Conservation (phyloP, 2,888 invertebrate genomes). For the Polydrusus pterygomalis region DNA sequence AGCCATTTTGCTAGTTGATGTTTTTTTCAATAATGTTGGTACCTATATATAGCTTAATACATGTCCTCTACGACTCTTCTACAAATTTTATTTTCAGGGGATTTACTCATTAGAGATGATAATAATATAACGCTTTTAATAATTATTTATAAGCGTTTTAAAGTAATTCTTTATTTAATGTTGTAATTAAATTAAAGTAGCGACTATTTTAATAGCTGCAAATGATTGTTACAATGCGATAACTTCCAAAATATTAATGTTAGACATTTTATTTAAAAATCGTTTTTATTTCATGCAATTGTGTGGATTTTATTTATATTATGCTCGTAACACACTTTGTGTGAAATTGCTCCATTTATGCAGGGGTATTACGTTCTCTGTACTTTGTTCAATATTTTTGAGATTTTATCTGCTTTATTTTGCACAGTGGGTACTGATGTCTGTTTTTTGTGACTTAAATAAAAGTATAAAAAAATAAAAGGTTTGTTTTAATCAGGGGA, state of each 20-base stretch:
- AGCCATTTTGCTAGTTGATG: too few species aligned
- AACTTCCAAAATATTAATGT: conserved; percentile 36
- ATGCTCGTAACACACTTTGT: conserved; percentile 63
- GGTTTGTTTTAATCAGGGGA: neutral
- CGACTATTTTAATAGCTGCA: conserved; percentile 32
- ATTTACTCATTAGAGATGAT: conserved; percentile 38
- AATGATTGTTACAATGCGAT: conserved; percentile 32
- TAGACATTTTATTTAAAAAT: conserved; percentile 33
- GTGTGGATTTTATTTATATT: conserved; percentile 58
- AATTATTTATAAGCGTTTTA: conserved; percentile 30
- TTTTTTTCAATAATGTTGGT: too few species aligned
- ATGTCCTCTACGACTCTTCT: conserved; percentile 13
- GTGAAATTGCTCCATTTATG: conserved; percentile 61
- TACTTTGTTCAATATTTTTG: conserved; percentile 60
- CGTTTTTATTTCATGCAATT: conserved; percentile 60
- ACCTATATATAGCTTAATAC: too few species aligned
- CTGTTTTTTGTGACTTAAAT: conserved; percentile 41
- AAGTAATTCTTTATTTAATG: conserved; percentile 31
- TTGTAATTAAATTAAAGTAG: conserved; percentile 14
- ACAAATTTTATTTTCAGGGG: conserved; percentile 29
- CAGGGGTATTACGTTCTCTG: conserved; percentile 57
- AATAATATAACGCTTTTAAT: conserved; percentile 36
- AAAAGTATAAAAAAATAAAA: conserved; percentile 13
- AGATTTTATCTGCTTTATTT: conserved; percentile 28
- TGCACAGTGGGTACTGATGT: conserved; percentile 39